These are phyloP conservation scores for Sinentomon sp. DNA, from an alignment of 2,888 invertebrate genomes.

Conservation along the genomic window DNA sequence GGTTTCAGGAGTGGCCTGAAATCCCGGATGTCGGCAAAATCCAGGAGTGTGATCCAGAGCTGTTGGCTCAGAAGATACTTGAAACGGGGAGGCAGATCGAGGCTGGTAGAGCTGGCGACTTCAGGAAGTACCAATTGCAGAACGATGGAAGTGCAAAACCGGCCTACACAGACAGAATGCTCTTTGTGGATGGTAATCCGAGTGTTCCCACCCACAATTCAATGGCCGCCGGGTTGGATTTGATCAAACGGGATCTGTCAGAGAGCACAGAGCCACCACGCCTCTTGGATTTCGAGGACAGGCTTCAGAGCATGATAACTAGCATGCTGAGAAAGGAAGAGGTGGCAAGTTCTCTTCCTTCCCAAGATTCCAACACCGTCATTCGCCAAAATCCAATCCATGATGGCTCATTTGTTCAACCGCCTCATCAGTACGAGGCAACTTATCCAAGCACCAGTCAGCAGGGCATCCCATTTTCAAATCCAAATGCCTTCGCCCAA, in stretches of 20 bases:
- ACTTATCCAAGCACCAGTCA: too few species aligned
- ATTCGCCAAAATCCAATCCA: not conserved
- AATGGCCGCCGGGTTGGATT: constrained; percentile 7
- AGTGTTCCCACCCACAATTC: constrained; percentile 9
- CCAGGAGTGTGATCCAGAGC: constrained; percentile 70
- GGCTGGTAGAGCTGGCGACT: constrained; percentile 32
- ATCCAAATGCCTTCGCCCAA: too few species aligned
- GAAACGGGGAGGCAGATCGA: constrained; percentile 72
- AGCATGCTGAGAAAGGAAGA: constrained; percentile 63
- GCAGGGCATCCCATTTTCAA: too few species aligned
- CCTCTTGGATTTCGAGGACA: constrained; percentile 37
- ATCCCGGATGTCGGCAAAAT: constrained; percentile 70
- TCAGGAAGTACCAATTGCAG: constrained; percentile 2
- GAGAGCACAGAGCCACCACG: not conserved
- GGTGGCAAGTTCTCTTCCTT: too few species aligned
- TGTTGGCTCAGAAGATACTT: constrained; percentile 61
- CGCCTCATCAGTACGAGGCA: too few species aligned
- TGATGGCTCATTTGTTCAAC: not conserved
- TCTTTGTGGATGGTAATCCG: constrained; percentile 3
- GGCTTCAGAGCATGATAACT: constrained; percentile 59
- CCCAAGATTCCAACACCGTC: too few species aligned
- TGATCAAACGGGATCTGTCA: not conserved
- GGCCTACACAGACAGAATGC: constrained; percentile 2
- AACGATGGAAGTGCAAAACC: too few species aligned
- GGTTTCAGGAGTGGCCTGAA: constrained; percentile 75